Percentiles rank a stretch among this genome's conserved stretches.
phyloP scores from a whole-genome alignment of 1,140 invertebrate species.

The Sinonovacula constricta region DNA sequence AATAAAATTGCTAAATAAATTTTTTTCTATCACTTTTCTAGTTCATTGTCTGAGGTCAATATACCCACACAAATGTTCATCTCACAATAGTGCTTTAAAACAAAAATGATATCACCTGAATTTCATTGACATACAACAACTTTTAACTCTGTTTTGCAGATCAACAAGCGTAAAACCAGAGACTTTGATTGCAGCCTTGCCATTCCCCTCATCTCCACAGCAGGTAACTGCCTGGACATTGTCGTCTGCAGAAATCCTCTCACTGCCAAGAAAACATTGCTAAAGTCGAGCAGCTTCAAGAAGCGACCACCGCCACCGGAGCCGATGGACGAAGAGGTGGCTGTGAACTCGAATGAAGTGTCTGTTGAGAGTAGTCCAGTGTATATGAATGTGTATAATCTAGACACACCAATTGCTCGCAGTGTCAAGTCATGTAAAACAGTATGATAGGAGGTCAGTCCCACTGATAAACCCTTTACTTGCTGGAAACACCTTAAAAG shows the following conservation, averaged over 20 bases:
- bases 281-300: slow-evolving; percentile 7
- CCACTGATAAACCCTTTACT: too few relatives aligned
- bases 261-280: slow-evolving; percentile 10
- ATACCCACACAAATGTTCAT: too few relatives aligned
- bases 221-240: slow-evolving; percentile 91
- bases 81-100: too few relatives aligned
- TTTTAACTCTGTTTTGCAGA: slow-evolving; percentile 83
- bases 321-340: not conserved
- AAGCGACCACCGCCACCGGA: slow-evolving; percentile 23
- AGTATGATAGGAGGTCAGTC: too few relatives aligned
- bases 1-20: too few relatives aligned
- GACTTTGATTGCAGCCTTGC: slow-evolving; percentile 96
- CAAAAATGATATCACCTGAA: too few relatives aligned
- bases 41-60: too few relatives aligned
- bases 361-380: not conserved
- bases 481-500: too few relatives aligned
- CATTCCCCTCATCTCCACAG: slow-evolving; percentile 93
- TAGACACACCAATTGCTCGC: not conserved
- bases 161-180: slow-evolving; percentile 93
- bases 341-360: not conserved
- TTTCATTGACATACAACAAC: too few relatives aligned
- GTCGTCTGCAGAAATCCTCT: slow-evolving; percentile 82
- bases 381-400: not conserved
- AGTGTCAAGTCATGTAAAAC: not conserved
- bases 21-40: too few relatives aligned